Base-by-base conservation (phyloP, 2,113 vertebrate species). In the Ailurus styani region DNA sequence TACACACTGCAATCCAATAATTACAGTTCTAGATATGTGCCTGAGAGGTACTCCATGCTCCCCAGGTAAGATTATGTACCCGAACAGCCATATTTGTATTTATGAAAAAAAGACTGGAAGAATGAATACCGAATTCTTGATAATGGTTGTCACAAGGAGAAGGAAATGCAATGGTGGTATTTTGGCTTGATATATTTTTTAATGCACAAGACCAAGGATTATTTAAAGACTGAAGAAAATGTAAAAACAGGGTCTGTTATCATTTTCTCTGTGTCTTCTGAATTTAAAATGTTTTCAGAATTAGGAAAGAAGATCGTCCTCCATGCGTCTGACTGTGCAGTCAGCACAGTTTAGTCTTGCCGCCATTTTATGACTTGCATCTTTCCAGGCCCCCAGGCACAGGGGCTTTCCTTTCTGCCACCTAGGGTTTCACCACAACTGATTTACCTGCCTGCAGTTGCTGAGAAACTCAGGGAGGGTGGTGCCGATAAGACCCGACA, bases 211-310 rank as follows among this genome's bases (percentile, higher is more conserved):
- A 54, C 27, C 68, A 66, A 86, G 91, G n/a, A 10, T 27, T 73
- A 23, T 73, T 42, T 34, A 50, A 78, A 34, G 47, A 27, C 25
- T 52, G 55, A 64, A 93, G 60, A 95, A 93, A 64, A 60, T 78
- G 50, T 3, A 70, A 47, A 87, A 57, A 78, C 15, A n/a, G 18
- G 72, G 15, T 86, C 50, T 70, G 31, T 91, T 60, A 27, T 37
- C 10, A 45, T 94, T 97, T 88, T 60, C 29, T 87, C 68, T 95
- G 37, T 95, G 45, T 52, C 55, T 96, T 82, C 68, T 90, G 73
- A 68, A 87, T 83, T 92, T 79, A 73, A 73, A 3, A 2, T 50
- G 89, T 88, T 93, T 55, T 55, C 21, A 47, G 52, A 91, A 47
- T 62, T 90, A 68, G 54, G 52, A 87, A 88, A 87, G 54, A 70